Evolutionary conservation across 92 coral and sea anemone species (phyloP), one percentile per base, ranked within the genome.

Genomic region (Palythoa grandis): DNA sequence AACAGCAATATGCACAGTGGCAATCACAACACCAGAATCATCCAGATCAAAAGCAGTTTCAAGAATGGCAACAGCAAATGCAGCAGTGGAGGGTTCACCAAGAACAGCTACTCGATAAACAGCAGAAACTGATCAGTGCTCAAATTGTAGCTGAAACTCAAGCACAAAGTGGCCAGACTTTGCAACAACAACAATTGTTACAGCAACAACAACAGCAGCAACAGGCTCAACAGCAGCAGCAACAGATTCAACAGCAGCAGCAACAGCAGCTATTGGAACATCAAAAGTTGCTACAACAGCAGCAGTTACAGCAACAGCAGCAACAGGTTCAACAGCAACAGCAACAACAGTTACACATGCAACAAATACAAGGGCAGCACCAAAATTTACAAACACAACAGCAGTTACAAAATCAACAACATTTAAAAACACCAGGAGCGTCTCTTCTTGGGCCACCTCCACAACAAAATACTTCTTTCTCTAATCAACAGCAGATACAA

Each of bases 11-110:
- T 84, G 90, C 86, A 12, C 91, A 96, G 83, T 96, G 98, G 98
- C 93, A 92, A 58, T 93, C 94, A 16, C 94, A 94, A 63, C 97
- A 94, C 54, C 96, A 95, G 67, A 92, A 93, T 61, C 98, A 96
- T 65, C 98, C 98, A 0, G 98, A 96, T 88, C 98, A 96, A 89
- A 93, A 92, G 74, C 94, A 94, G 86, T 96, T 92, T 70, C 98
- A 92, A 37, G 96, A 96, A 69, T 96, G 95, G 92, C 98, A 96
- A 73, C 87, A 91, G 35, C 94, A 90, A 70, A 93, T 96, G 91
- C 89, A 92, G 17, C 92, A 87, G 17, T 96, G 96, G 96, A 92
- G 90, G 23, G 89, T 86, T 48, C 93, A 92, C 24, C 94, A 88
- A 22, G 93, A 94, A 78, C 92, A 87, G 72, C 63, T 90, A 60